Evolutionary conservation across 2,113 vertebrate species (phyloP).

Genomic region (Bos taurus): ARS-UCD2.0 NC_037330.1:97483501-97484000

Average conservation of each 20-base stretch:
- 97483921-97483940: conserved; percentile 88
- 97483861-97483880: conserved; percentile 61
- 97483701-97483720: neutral
- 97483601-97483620: too few relatives aligned
- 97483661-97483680: too few relatives aligned
- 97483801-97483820: neutral
- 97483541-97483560: neutral
- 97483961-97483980: conserved; percentile 99
- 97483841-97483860: conserved; percentile 67
- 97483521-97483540: neutral
- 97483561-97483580: neutral
- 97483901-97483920: conserved; percentile 78
- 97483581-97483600: too few relatives aligned
- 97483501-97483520: neutral
- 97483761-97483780: neutral
- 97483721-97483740: neutral
- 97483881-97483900: conserved; percentile 70
- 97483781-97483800: neutral
- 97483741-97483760: neutral
- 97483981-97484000: conserved; percentile 96
- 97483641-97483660: too few relatives aligned
- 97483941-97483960: conserved; percentile 98
- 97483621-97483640: too few relatives aligned
- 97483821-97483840: conserved; percentile 67
- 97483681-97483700: too few relatives aligned